A percentile compares a stretch with the other conserved stretches of the same genome.
Evolutionary conservation across 2,797 vertebrate species (phyloP).

Genomic region (Vireo griseus): DNA sequence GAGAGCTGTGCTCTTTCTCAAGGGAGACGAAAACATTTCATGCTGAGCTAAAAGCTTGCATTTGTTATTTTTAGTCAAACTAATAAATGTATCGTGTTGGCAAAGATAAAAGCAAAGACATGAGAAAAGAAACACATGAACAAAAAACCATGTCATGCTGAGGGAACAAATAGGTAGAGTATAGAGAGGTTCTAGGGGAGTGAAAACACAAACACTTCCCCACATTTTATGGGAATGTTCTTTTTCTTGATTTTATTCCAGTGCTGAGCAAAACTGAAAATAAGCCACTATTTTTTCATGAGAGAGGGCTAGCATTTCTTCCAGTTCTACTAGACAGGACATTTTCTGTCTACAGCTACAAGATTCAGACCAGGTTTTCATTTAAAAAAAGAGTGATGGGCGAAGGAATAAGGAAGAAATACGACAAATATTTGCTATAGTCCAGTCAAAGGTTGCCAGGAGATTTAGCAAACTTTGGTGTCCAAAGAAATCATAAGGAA

Average conservation of each 20-base stretch:
- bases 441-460: neutral
- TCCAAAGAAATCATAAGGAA: neutral
- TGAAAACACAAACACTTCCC: neutral
- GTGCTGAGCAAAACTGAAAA: neutral
- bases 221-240: neutral
- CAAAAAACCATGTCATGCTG: neutral
- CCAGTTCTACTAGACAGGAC: neutral
- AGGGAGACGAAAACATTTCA: conserved; percentile 3
- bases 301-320: neutral
- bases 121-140: neutral
- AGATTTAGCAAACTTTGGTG: neutral
- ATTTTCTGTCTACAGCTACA: neutral
- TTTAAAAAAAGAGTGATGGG: neutral
- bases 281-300: neutral
- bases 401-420: neutral
- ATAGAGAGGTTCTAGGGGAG: neutral
- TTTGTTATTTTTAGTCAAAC: conserved; percentile 34
- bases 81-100: neutral
- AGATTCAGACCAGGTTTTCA: neutral
- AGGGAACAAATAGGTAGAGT: neutral
- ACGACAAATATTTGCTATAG: neutral
- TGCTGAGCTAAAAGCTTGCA: neutral
- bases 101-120: neutral
- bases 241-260: neutral
- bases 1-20: neutral